Conservation (phyloP, 2,888 invertebrate species). For the Aproaerema taeniolella region DNA sequence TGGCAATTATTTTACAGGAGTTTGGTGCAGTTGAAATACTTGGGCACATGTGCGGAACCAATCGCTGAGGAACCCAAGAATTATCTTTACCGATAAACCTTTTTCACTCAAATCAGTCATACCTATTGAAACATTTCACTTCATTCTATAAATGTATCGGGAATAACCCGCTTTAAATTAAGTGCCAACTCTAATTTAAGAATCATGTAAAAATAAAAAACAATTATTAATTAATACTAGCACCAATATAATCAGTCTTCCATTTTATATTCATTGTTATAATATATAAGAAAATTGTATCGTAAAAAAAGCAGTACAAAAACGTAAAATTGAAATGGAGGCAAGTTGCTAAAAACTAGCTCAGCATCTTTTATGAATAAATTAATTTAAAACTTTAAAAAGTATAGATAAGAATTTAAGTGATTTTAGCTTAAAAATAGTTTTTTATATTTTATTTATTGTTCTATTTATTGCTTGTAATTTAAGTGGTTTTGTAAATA, state of each 20-base stretch:
- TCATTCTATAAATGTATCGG: constrained; percentile 36
- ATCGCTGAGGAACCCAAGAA: constrained; percentile 90
- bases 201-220: constrained; percentile 19
- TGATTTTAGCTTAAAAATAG: constrained; percentile 34
- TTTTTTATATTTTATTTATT: constrained; percentile 64
- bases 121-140: constrained; percentile 38
- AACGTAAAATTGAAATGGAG: constrained; percentile 21
- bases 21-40: constrained; percentile 85
- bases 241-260: constrained; percentile 29
- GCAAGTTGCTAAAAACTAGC: no score
- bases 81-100: constrained; percentile 83
- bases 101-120: constrained; percentile 30
- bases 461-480: constrained; percentile 60
- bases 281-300: constrained; percentile 23
- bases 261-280: constrained; percentile 23
- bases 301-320: constrained; percentile 33
- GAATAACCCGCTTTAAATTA: constrained; percentile 34
- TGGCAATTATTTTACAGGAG: constrained; percentile 73
- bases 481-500: constrained; percentile 58
- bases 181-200: constrained; percentile 52
- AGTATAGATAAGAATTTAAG: constrained; percentile 20
- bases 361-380: no score
- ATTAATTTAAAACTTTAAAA: no score
- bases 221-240: constrained; percentile 6
- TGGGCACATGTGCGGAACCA: constrained; percentile 91